Evolutionary conservation across 2,888 invertebrate genomes (phyloP), one percentile per base, ranked within the genome.

Genomic region (Erebia palarica): DNA sequence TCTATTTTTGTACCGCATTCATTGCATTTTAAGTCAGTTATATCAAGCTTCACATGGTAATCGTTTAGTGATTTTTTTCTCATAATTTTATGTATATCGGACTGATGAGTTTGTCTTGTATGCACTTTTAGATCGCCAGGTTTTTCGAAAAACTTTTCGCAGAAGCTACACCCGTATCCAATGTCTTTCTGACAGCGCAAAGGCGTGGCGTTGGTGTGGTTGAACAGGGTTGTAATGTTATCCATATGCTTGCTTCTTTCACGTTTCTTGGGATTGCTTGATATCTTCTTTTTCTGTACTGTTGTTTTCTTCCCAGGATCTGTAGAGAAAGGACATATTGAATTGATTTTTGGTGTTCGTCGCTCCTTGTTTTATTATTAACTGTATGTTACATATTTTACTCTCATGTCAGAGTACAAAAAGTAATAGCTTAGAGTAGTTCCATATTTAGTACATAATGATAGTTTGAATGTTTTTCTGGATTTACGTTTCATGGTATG

Each of bases 11-110:
- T 44, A 1, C 69, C 53, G 63, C 88, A 88, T 10, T 83, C 70
- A 4, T 73, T 81, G 66, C 88, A 88, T n/a, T 73, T 64, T 0
- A 88, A 75, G 0, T 69, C 74, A 0, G 86, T 87, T 3, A 86
- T 82, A 70, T 87, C 87, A 0, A 87, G 75, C 75, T 82, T 84
- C 0, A 84, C 77, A 0, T 75, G 73, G 53, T 82, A 82, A 16
- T 80, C 77, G 47, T 78, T 72, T 14, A 75, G 36, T n/a, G 60
- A 27, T 5, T 80, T 74, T 1, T 63, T 69, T 16, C 67, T 71
- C 61, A 75, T 73, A 51, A 75, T 47, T 60, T 73, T 53, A n/a
- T 66, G n/a, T 73, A 51, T 66, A 27, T 61, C 67, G 8, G 42
- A 7, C n/a, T 68, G 64, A 58, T 77, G 76, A 14, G 68, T 67